phyloP scores from a whole-genome alignment of 2,888 invertebrate species.

The Macrostomum cliftonense region DNA sequence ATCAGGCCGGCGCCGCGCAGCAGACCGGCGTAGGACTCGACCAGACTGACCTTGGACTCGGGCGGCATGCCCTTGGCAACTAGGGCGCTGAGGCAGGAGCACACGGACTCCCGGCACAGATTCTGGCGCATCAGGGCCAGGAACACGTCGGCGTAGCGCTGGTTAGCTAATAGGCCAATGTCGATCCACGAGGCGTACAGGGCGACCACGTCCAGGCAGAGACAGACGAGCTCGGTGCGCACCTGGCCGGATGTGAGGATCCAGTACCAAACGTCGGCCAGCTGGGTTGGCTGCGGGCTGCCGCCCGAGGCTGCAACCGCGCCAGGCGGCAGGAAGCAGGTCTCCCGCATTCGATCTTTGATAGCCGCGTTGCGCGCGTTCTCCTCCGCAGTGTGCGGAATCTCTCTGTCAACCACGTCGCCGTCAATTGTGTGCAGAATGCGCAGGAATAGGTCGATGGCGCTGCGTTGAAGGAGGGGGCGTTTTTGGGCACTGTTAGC shows the following conservation, averaged over 20 bases:
- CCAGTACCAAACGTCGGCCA: constrained; percentile 43
- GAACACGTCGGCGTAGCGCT: constrained; percentile 41
- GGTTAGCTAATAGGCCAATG: constrained; percentile 43
- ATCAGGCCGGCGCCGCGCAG: constrained; percentile 36
- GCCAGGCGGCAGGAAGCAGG: no score
- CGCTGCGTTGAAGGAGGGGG: no score
- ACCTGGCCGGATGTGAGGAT: constrained; percentile 43
- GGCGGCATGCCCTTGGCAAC: constrained; percentile 46
- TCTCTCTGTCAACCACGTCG: constrained; percentile 43
- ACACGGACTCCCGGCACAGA: constrained; percentile 39
- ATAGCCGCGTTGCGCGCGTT: constrained; percentile 40
- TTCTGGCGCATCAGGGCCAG: constrained; percentile 34
- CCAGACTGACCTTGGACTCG: constrained; percentile 40
- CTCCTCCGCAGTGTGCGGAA: constrained; percentile 35
- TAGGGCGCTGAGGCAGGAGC: constrained; percentile 43
- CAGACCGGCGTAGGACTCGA: constrained; percentile 39
- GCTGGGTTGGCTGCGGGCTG: no score
- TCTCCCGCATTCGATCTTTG: constrained; percentile 44
- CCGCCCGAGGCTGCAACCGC: no score
- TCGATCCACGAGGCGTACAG: constrained; percentile 46
- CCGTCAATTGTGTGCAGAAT: constrained; percentile 42
- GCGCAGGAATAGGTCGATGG: constrained; percentile 42
- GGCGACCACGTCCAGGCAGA: constrained; percentile 42
- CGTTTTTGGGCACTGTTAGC: no score
- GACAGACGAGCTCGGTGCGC: constrained; percentile 34